These are phyloP conservation scores for Drosophila lutescens DNA, from an alignment of 2,888 invertebrate genomes.

Conservation along the genomic window DNA sequence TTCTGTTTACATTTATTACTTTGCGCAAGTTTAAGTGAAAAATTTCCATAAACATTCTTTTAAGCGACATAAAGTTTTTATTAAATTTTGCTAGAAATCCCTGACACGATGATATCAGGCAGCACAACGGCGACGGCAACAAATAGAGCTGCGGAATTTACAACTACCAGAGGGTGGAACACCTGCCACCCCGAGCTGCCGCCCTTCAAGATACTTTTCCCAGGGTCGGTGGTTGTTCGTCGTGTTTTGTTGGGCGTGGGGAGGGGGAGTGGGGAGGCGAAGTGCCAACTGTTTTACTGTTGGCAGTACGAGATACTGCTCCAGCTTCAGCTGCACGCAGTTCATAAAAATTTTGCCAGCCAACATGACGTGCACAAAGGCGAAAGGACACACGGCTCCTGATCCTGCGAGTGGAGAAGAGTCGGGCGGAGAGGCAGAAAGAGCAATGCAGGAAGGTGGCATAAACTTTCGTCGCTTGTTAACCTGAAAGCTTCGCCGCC, in stretches of 20 bases:
- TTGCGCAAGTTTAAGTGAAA: conserved; percentile 83
- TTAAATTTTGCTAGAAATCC: conserved; percentile 81
- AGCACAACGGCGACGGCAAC: conserved; percentile 56
- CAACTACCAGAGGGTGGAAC: conserved; percentile 55
- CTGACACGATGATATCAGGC: conserved; percentile 77
- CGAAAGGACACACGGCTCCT: conserved; percentile 66
- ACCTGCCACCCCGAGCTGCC: conserved; percentile 22
- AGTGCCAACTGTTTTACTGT: conserved; percentile 55
- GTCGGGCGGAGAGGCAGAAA: background rate
- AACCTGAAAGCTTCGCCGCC: conserved; percentile 59
- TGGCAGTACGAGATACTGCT: conserved; percentile 50
- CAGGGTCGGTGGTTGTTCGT: conserved; percentile 5
- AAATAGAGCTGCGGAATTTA: conserved; percentile 76
- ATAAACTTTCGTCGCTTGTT: conserved; percentile 71
- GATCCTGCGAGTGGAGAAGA: conserved; percentile 20
- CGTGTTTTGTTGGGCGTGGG: background rate
- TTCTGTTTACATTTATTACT: conserved; percentile 83
- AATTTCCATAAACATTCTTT: conserved; percentile 83
- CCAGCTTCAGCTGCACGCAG: conserved; percentile 63
- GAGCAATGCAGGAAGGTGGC: conserved; percentile 59
- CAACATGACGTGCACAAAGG: conserved; percentile 76
- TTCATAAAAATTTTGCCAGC: conserved; percentile 77
- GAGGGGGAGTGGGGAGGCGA: conserved; percentile 17
- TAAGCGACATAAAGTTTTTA: conserved; percentile 83
- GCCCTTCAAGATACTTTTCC: conserved; percentile 51